Percentiles rank a stretch among this genome's conserved stretches.
Conservation (phyloP, 2,797 vertebrate species). For the Gymnocypris eckloni region DNA sequence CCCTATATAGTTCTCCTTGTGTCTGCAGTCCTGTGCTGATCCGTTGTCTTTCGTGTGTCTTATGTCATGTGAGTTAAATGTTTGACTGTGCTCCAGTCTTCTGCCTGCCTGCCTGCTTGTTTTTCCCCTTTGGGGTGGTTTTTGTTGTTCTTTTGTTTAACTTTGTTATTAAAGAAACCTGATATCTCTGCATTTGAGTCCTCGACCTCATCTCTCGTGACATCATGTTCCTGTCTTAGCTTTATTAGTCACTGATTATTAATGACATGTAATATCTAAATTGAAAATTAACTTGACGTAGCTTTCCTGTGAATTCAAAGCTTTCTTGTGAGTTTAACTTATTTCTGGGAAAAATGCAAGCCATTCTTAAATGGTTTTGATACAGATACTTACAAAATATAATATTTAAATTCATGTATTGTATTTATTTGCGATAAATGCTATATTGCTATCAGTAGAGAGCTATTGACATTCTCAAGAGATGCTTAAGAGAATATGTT, state of each 20-base stretch:
- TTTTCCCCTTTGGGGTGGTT: too few species aligned
- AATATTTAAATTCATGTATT: not conserved
- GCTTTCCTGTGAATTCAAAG: not conserved
- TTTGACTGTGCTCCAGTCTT: too few species aligned
- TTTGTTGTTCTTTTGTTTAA: too few species aligned
- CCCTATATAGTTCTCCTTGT: too few species aligned
- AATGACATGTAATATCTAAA: conserved; percentile 3
- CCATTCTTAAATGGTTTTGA: not conserved
- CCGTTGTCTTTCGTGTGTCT: too few species aligned
- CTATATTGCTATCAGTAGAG: not conserved
- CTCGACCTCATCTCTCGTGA: too few species aligned
- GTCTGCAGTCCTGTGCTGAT: too few species aligned
- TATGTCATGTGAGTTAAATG: too few species aligned
- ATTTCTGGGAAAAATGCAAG: not conserved
- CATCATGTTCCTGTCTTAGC: not conserved
- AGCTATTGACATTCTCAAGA: not conserved
- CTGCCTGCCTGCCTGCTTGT: too few species aligned
- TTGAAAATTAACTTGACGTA: not conserved
- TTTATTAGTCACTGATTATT: not conserved
- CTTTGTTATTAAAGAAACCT: too few species aligned
- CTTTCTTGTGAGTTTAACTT: not conserved
- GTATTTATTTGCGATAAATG: not conserved
- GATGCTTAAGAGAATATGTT: not conserved
- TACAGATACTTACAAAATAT: not conserved
- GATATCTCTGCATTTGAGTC: too few species aligned